A percentile compares a stretch with the other conserved stretches of the same genome.
Evolutionary conservation across 2,888 invertebrate species (phyloP).

Genomic region (Trissolcus japonicus): DNA sequence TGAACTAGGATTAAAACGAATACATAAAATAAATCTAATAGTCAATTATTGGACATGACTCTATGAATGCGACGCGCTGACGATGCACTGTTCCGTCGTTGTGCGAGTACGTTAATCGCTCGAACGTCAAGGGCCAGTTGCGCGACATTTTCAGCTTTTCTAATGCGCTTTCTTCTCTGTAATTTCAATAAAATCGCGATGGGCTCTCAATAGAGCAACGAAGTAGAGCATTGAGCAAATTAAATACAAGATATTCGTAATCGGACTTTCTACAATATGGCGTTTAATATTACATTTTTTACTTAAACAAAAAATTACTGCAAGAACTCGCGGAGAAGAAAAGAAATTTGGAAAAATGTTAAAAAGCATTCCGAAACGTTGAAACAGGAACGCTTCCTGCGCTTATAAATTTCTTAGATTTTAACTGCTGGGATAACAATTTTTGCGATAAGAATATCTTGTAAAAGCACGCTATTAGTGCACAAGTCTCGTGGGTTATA

Average conservation of each 20-base stretch:
- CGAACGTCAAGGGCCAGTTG: constrained; percentile 57
- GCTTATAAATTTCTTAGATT: not conserved
- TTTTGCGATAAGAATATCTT: constrained; percentile 5
- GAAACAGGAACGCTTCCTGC: no score
- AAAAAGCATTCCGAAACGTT: no score
- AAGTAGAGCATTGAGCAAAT: constrained; percentile 24
- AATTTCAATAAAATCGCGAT: constrained; percentile 51
- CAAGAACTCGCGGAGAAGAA: no score
- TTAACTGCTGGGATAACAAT: not conserved
- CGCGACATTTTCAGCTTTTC: constrained; percentile 58
- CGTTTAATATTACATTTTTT: no score
- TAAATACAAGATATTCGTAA: constrained; percentile 41
- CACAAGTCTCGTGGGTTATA: constrained; percentile 5
- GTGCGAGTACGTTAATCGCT: constrained; percentile 48
- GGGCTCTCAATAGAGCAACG: constrained; percentile 47
- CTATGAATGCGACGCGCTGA: constrained; percentile 68
- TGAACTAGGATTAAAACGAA: constrained; percentile 44
- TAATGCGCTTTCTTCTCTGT: constrained; percentile 62
- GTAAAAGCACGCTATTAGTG: not conserved
- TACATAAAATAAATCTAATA: constrained; percentile 65
- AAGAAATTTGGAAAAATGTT: no score
- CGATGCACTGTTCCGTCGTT: constrained; percentile 36
- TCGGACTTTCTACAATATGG: no score
- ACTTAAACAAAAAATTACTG: no score
- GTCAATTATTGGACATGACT: constrained; percentile 75